A percentile compares a stretch with the other conserved stretches of the same genome.
Evolutionary conservation across 2,888 invertebrate genomes (phyloP).

Genomic region (Eupithecia insigniata): DNA sequence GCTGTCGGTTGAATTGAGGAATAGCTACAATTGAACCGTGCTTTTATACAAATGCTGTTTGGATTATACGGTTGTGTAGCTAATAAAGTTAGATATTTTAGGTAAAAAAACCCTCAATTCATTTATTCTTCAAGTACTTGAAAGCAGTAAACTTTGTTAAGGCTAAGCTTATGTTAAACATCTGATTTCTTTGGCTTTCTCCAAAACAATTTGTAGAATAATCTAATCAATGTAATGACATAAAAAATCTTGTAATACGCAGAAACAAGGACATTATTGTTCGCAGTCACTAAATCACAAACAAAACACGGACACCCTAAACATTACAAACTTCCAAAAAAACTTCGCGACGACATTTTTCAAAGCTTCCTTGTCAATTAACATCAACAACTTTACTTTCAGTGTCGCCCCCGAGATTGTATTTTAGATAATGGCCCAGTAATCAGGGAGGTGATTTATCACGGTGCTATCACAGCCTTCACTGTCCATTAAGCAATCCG

Average conservation of each 20-base stretch:
- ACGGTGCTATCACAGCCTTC: conserved; percentile 81
- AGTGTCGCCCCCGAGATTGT: conserved; percentile 76
- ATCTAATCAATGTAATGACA: neutral
- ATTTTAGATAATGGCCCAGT: conserved; percentile 82
- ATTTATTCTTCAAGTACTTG: neutral
- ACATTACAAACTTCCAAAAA: conserved; percentile 24
- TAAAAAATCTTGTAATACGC: neutral
- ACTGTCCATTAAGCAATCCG: conserved; percentile 83
- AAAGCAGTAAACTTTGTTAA: neutral
- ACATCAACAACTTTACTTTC: conserved; percentile 71
- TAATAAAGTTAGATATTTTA: neutral
- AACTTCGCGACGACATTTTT: conserved; percentile 35
- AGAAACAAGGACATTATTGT: neutral
- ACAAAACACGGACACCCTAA: conserved; percentile 2
- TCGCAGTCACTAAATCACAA: neutral
- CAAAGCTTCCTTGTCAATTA: conserved; percentile 66
- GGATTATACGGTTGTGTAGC: neutral
- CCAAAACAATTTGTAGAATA: neutral
- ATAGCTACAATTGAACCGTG: conserved; percentile 5
- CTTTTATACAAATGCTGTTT: conserved; percentile 7
- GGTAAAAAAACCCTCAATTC: no score
- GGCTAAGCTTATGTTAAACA: no score
- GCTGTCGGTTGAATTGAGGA: conserved; percentile 29
- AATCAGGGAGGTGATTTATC: conserved; percentile 83
- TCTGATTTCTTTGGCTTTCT: neutral